Percentiles rank a stretch among this genome's conserved stretches.
phyloP scores from a whole-genome alignment of 2,797 vertebrate species.

The Kryptopterus vitreolus region DNA sequence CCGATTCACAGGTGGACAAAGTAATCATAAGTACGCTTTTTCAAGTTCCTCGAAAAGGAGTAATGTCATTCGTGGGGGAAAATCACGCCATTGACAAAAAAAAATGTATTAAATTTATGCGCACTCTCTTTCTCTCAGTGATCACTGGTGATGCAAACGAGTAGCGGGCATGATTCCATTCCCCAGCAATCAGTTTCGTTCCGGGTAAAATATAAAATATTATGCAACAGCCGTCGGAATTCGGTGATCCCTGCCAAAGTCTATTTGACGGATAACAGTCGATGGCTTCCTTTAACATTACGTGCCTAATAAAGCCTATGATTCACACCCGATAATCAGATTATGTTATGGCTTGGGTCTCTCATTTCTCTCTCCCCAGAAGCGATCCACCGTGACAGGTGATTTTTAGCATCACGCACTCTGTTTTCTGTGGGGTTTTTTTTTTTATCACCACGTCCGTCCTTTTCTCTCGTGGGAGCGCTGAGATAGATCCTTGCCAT shows the following conservation, averaged over 20 bases:
- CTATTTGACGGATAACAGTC: slow-evolving; percentile 7
- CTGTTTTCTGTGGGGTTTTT: too few species aligned
- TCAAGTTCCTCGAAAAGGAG: not conserved
- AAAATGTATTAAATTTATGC: not conserved
- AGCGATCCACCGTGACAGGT: slow-evolving; percentile 42
- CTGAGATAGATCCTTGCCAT: slow-evolving; percentile 29
- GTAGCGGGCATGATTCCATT: slow-evolving; percentile 9
- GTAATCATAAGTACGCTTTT: not conserved
- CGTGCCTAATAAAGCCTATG: slow-evolving; percentile 33
- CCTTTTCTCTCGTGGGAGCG: slow-evolving; percentile 13
- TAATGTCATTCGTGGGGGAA: not conserved
- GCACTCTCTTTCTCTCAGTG: not conserved
- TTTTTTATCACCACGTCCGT: slow-evolving; percentile 20
- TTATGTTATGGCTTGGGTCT: slow-evolving; percentile 38
- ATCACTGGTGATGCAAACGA: slow-evolving; percentile 20
- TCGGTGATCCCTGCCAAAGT: not conserved
- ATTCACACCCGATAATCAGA: slow-evolving; percentile 53
- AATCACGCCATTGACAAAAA: not conserved
- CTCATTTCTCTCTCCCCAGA: slow-evolving; percentile 44
- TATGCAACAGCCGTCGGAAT: not conserved
- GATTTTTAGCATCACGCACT: slow-evolving; percentile 33
- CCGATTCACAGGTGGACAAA: not conserved
- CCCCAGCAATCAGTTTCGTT: not conserved
- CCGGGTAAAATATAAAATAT: slow-evolving; percentile 14
- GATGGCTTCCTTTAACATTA: slow-evolving; percentile 23